Evolutionary conservation across 2,888 invertebrate genomes (phyloP).

Genomic region (Caenorhabditis virilis): DNA sequence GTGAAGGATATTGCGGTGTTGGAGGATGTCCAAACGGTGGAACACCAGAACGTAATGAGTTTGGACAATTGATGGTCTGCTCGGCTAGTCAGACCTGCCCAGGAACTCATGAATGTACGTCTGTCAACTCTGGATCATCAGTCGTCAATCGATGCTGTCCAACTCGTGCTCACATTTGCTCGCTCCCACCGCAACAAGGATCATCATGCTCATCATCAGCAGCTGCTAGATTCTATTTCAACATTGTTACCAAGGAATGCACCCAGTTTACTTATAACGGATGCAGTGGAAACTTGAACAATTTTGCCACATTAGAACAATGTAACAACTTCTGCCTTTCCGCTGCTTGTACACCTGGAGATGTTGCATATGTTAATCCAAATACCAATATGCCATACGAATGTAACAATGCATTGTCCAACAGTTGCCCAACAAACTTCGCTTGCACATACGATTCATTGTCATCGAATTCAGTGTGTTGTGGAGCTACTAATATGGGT

Average conservation of each 20-base stretch:
- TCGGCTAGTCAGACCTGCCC: conserved; percentile 55
- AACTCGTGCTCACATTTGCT: conserved; percentile 62
- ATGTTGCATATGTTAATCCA: conserved; percentile 66
- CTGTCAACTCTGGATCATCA: conserved; percentile 58
- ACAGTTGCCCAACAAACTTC: conserved; percentile 66
- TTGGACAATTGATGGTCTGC: conserved; percentile 66
- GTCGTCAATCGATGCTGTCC: conserved; percentile 62
- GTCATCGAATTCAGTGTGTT: conserved; percentile 63
- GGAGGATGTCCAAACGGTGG: conserved; percentile 65
- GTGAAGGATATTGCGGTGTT: conserved; percentile 57
- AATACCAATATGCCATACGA: conserved; percentile 66
- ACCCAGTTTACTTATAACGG: conserved; percentile 67
- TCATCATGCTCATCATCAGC: conserved; percentile 63
- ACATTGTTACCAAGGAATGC: conserved; percentile 57
- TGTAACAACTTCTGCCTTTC: conserved; percentile 68
- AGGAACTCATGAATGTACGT: conserved; percentile 66
- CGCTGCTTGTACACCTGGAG: conserved; percentile 65
- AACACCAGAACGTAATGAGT: conserved; percentile 64
- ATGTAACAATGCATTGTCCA: conserved; percentile 65
- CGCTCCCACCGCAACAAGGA: conserved; percentile 67
- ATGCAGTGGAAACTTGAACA: conserved; percentile 63
- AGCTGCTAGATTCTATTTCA: conserved; percentile 57
- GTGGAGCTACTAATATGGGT: conserved; percentile 67
- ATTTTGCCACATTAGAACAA: conserved; percentile 65
- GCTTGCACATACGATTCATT: conserved; percentile 65